These are phyloP conservation scores for Muscicapa adusta DNA, from an alignment of 2,113 vertebrate species.

Conservation along the genomic window DNA sequence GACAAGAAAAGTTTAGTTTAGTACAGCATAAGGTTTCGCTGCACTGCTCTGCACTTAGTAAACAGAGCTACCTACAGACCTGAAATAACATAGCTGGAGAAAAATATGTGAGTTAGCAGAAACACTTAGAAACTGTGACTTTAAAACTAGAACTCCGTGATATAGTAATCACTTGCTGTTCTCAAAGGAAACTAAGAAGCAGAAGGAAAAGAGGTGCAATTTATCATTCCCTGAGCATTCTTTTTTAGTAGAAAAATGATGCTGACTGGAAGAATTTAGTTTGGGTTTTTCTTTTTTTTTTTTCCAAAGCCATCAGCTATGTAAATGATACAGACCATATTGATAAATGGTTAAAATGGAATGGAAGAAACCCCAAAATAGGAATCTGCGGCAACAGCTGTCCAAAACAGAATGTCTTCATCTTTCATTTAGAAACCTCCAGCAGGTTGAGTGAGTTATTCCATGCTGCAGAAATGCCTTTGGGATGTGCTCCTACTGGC, in stretches of 20 bases:
- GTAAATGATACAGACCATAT: background rate
- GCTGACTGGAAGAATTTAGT: background rate
- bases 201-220: background rate
- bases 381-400: background rate
- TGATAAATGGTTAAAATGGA: background rate
- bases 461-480: background rate
- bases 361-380: background rate
- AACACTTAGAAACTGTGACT: background rate
- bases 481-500: conserved; percentile 6
- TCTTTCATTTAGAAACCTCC: background rate
- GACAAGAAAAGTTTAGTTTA: conserved; percentile 50
- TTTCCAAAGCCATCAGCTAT: background rate
- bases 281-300: background rate
- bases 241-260: background rate
- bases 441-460: conserved; percentile 7
- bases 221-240: background rate
- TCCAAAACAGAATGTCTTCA: background rate
- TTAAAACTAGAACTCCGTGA: background rate
- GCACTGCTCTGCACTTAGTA: background rate
- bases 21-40: background rate
- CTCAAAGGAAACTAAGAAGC: background rate
- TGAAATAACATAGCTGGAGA: background rate
- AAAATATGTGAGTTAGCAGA: background rate
- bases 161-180: background rate
- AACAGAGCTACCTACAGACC: background rate